Conservation (phyloP, 2,888 invertebrate genomes). For the Epirrhoe alternata region DNA sequence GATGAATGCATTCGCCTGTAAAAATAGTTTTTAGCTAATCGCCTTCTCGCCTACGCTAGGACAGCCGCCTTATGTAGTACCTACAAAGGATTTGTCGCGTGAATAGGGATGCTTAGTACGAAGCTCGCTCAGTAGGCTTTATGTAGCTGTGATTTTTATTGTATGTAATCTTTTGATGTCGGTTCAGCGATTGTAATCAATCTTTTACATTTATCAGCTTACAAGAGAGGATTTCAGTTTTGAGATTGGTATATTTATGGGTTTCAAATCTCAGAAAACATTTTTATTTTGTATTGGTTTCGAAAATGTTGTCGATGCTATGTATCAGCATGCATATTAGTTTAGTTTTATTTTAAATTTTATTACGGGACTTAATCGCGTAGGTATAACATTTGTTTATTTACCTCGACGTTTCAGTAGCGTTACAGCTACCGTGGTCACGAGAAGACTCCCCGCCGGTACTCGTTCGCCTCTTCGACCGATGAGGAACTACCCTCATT, state of each 20-base stretch:
- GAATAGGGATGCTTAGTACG: conserved; percentile 55
- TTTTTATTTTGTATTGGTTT: neutral
- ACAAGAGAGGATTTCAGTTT: neutral
- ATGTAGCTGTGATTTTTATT: conserved; percentile 19
- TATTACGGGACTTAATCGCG: too few species aligned
- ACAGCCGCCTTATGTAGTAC: neutral
- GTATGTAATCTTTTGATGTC: conserved; percentile 14
- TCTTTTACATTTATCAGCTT: conserved; percentile 33
- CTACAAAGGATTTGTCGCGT: conserved; percentile 59
- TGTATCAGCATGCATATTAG: neutral
- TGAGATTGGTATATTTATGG: neutral
- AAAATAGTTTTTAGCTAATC: too few species aligned
- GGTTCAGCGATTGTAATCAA: conserved; percentile 7
- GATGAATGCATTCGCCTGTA: too few species aligned
- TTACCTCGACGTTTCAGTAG: too few species aligned
- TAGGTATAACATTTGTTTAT: too few species aligned
- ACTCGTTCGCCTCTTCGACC: too few species aligned
- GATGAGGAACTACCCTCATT: too few species aligned
- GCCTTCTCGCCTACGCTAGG: too few species aligned
- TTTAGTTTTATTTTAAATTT: neutral
- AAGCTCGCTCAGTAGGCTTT: conserved; percentile 11
- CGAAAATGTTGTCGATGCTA: neutral
- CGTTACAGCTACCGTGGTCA: too few species aligned
- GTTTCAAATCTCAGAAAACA: neutral
- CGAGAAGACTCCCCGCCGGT: too few species aligned